Percentiles rank a stretch among this genome's conserved stretches.
phyloP scores from a whole-genome alignment of 1,140 invertebrate species.

The Drosophila truncata region DNA sequence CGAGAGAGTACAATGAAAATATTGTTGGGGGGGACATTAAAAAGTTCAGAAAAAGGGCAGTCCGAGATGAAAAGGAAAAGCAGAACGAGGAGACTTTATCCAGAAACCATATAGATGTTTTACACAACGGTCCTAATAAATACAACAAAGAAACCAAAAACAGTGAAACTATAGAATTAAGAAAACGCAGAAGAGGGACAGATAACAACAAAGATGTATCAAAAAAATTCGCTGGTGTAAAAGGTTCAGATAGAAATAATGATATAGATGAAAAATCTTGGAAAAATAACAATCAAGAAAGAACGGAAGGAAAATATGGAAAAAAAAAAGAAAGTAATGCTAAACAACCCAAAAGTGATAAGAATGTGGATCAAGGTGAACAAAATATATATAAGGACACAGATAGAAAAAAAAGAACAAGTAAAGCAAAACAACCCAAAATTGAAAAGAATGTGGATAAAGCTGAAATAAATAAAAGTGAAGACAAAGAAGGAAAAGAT shows the following conservation, averaged over 20 bases:
- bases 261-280: background rate
- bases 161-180: too few relatives aligned
- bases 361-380: background rate
- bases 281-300: background rate
- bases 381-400: background rate
- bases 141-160: background rate
- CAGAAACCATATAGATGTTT: background rate
- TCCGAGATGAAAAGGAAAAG: background rate
- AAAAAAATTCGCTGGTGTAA: background rate
- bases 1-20: background rate
- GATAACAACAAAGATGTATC: background rate
- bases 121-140: background rate
- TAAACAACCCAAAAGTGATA: background rate
- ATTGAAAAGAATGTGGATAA: background rate
- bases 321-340: background rate
- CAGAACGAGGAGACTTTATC: background rate
- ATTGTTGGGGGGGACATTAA: background rate
- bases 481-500: background rate
- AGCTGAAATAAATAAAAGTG: background rate
- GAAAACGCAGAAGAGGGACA: background rate
- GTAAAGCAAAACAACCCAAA: background rate
- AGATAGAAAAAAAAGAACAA: background rate
- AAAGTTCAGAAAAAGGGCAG: background rate
- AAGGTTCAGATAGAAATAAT: background rate
- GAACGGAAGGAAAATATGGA: background rate